These are phyloP conservation scores for Leptodirus hochenwartii DNA, from an alignment of 2,888 invertebrate genomes.

Conservation along the genomic window DNA sequence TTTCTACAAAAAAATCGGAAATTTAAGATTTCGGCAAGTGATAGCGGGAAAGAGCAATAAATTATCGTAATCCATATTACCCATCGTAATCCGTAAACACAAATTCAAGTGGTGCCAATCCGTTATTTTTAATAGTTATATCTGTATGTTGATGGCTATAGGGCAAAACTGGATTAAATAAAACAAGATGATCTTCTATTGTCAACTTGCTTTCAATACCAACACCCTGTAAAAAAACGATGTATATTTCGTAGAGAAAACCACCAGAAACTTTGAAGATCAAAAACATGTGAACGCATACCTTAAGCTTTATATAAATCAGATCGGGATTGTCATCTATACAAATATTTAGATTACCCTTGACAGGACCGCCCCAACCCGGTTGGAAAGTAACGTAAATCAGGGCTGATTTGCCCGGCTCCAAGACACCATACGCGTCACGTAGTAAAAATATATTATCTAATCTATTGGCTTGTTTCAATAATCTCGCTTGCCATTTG, in stretches of 20 bases:
- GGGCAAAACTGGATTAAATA: slow-evolving; percentile 43
- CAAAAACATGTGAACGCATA: no score
- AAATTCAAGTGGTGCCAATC: slow-evolving; percentile 45
- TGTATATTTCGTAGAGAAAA: no score
- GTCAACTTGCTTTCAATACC: slow-evolving; percentile 35
- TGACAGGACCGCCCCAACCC: slow-evolving; percentile 26
- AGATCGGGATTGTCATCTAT: slow-evolving; percentile 34
- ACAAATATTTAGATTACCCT: slow-evolving; percentile 20
- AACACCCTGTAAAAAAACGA: slow-evolving; percentile 32
- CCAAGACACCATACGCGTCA: slow-evolving; percentile 29
- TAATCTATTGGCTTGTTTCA: neutral
- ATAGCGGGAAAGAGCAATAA: neutral
- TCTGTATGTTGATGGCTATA: slow-evolving; percentile 39
- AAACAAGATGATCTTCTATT: slow-evolving; percentile 31
- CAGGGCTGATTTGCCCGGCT: slow-evolving; percentile 31
- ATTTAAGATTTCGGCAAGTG: neutral
- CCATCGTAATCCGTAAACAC: slow-evolving; percentile 47
- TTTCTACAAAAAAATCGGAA: slow-evolving; percentile 16
- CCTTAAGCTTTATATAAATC: no score
- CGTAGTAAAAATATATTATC: slow-evolving; percentile 18
- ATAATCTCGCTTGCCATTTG: slow-evolving; percentile 26
- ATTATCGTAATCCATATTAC: slow-evolving; percentile 25
- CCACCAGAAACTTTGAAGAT: no score
- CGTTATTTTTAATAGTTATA: slow-evolving; percentile 43
- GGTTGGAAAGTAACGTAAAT: slow-evolving; percentile 41